Evolutionary conservation across 2,113 vertebrate genomes (phyloP).

Genomic region (Clinocottus analis): DNA sequence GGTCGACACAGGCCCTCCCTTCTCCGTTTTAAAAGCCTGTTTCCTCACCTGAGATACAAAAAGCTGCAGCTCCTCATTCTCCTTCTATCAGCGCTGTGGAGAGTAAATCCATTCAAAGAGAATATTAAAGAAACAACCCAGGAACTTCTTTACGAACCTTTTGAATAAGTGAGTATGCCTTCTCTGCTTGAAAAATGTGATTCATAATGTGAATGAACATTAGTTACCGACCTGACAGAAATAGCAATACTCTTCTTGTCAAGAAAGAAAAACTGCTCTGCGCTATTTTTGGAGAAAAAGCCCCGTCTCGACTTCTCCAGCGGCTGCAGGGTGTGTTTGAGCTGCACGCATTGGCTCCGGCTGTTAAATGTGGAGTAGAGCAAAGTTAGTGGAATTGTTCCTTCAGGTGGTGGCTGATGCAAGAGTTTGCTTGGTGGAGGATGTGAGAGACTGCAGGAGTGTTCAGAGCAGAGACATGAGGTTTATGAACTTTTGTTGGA

Average conservation of each 20-base stretch:
- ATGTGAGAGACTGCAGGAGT: background rate
- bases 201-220: background rate
- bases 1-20: constrained; percentile 74
- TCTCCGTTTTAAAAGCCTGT: constrained; percentile 73
- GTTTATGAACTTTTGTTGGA: background rate
- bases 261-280: background rate
- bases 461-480: background rate
- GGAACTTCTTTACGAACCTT: constrained; percentile 1
- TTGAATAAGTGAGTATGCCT: constrained; percentile 54
- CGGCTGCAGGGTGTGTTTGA: constrained; percentile 10
- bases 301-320: background rate
- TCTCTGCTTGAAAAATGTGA: background rate
- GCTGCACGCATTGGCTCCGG: background rate
- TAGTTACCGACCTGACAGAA: background rate
- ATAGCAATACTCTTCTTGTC: background rate
- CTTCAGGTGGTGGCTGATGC: constrained; percentile 56
- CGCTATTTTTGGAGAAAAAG: background rate
- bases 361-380: background rate
- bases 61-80: constrained; percentile 35
- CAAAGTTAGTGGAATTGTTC: background rate
- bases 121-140: background rate
- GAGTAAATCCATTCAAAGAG: background rate
- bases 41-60: constrained; percentile 75
- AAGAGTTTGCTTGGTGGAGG: constrained; percentile 49
- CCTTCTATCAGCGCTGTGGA: background rate